Conservation (phyloP, 2,113 vertebrate genomes). For the Siniperca knerii region DNA sequence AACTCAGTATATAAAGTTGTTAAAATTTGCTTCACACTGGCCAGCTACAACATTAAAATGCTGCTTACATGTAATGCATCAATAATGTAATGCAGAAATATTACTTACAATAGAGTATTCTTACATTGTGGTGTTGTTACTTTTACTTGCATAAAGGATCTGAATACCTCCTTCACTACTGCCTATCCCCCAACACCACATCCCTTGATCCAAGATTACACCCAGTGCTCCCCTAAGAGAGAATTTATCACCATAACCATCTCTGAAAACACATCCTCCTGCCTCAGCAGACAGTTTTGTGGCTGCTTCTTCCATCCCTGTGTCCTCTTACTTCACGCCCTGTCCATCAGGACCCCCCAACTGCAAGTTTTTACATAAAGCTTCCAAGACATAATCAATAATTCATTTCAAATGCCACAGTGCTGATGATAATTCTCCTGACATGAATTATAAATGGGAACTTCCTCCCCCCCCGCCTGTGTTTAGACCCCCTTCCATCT, state of each 20-base stretch:
- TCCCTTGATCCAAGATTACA: constrained; percentile 23
- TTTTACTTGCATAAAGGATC: neutral
- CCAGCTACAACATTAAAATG: neutral
- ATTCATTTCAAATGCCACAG: constrained; percentile 85
- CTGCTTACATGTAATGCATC: neutral
- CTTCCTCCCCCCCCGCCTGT: constrained; percentile 69
- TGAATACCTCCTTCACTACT: neutral
- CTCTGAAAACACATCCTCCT: constrained; percentile 5
- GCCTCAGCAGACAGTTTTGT: constrained; percentile 45
- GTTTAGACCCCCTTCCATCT: constrained; percentile 69
- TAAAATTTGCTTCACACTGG: neutral
- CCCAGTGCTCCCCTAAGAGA: constrained; percentile 17
- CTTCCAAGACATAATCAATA: constrained; percentile 83
- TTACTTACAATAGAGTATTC: neutral
- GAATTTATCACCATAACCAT: constrained; percentile 41
- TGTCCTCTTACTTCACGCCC: constrained; percentile 56
- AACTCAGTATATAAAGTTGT: neutral
- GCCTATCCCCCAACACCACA: neutral
- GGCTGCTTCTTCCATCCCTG: constrained; percentile 11
- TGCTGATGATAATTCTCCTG: constrained; percentile 84
- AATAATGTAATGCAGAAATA: neutral
- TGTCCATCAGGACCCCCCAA: constrained; percentile 70
- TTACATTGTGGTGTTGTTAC: neutral
- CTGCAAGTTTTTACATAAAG: constrained; percentile 81
- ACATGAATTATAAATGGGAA: constrained; percentile 86